These are phyloP conservation scores for Thripadectes ignobilis DNA, from an alignment of 2,797 vertebrate genomes.

Conservation along the genomic window DNA sequence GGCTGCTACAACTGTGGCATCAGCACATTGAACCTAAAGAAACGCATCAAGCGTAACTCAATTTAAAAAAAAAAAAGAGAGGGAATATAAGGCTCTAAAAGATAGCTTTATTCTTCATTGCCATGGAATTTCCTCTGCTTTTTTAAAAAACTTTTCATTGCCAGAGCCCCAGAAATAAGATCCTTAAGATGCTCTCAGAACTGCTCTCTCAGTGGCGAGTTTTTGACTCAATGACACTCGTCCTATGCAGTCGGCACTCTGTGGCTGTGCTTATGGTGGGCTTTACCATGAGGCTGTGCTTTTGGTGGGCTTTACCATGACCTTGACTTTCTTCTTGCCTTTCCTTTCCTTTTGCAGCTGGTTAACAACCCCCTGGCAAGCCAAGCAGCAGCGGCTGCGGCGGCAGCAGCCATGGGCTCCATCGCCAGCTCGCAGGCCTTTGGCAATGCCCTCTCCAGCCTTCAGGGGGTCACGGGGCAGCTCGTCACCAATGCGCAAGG, in stretches of 20 bases:
- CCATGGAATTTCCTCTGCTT: neutral
- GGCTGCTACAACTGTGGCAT: neutral
- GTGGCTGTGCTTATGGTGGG: neutral
- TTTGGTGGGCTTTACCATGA: neutral
- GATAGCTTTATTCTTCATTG: neutral
- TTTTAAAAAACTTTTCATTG: neutral
- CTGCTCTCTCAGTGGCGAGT: neutral
- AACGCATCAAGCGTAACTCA: neutral
- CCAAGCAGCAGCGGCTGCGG: constrained; percentile 90
- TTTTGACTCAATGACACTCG: neutral
- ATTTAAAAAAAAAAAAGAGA: neutral
- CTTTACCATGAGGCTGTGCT: neutral
- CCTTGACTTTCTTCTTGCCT: constrained; percentile 52
- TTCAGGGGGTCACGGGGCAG: constrained; percentile 96
- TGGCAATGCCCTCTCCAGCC: constrained; percentile 91
- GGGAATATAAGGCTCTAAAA: neutral
- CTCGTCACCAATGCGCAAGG: constrained; percentile 99
- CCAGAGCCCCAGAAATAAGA: neutral
- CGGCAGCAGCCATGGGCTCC: constrained; percentile 92
- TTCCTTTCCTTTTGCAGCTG: too few species aligned
- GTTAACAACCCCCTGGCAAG: constrained; percentile 80
- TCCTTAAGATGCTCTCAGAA: neutral
- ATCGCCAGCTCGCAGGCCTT: constrained; percentile 94
- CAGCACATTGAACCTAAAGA: neutral
- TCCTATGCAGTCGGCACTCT: neutral